Percentiles rank a stretch among this genome's conserved stretches.
Conservation (phyloP, 2,888 invertebrate genomes). For the Phragmatobia fuliginosa region DNA sequence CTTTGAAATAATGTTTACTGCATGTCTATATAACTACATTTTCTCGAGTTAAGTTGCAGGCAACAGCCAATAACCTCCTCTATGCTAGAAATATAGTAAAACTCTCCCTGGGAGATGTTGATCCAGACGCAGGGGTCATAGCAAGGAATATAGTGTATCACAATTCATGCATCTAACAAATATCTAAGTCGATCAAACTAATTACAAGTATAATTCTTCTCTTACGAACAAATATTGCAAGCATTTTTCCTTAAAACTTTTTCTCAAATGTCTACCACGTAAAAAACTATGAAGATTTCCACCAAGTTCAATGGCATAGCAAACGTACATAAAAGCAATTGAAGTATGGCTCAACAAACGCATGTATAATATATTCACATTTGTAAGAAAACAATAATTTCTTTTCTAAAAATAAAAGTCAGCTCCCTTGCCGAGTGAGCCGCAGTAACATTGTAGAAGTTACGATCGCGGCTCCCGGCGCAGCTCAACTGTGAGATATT, state of each 20-base stretch:
- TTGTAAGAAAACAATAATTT: slow-evolving; percentile 68
- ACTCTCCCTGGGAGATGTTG: not conserved
- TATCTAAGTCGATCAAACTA: not conserved
- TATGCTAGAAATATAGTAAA: not conserved
- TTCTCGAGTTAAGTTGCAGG: not conserved
- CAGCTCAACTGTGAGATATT: slow-evolving; percentile 86
- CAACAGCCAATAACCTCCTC: not conserved
- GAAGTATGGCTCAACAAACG: slow-evolving; percentile 24
- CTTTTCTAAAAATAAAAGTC: slow-evolving; percentile 76
- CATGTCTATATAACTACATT: too few relatives aligned
- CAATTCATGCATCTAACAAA: not conserved
- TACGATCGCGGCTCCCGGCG: slow-evolving; percentile 82
- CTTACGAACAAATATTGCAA: too few relatives aligned
- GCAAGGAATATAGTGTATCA: not conserved
- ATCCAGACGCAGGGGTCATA: not conserved
- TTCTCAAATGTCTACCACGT: not conserved
- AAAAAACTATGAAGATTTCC: slow-evolving; percentile 2
- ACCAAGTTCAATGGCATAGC: slow-evolving; percentile 28
- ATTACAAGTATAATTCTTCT: not conserved
- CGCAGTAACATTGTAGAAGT: slow-evolving; percentile 85
- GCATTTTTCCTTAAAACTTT: not conserved
- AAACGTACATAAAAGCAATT: slow-evolving; percentile 23
- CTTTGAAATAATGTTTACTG: too few relatives aligned
- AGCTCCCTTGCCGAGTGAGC: slow-evolving; percentile 71
- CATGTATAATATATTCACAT: slow-evolving; percentile 51